Evolutionary conservation across 2,113 vertebrate genomes (phyloP).

Genomic region (Perca fluviatilis): DNA sequence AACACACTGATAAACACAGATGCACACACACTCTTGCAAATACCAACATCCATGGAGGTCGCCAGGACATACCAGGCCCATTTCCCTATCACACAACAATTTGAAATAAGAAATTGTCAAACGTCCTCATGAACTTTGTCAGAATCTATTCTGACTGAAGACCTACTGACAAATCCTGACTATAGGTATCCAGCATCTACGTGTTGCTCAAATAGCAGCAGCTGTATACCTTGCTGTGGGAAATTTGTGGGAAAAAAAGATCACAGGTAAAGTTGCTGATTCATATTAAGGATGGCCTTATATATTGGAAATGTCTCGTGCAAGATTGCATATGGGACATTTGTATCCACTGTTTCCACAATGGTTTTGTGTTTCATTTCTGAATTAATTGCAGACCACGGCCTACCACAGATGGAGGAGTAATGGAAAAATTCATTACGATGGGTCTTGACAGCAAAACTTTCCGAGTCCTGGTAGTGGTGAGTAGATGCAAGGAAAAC

Average conservation of each 20-base stretch:
- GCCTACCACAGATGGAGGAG: constrained; percentile 48
- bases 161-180: background rate
- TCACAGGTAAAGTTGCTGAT: constrained; percentile 7
- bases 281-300: background rate
- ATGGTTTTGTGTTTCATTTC: constrained; percentile 55
- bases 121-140: constrained; percentile 1
- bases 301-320: constrained; percentile 27
- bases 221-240: background rate
- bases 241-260: background rate
- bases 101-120: background rate
- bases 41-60: constrained; percentile 21
- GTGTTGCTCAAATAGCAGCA: background rate
- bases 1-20: constrained; percentile 38
- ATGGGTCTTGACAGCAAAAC: constrained; percentile 49
- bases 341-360: constrained; percentile 41
- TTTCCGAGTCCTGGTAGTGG: constrained; percentile 59
- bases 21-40: background rate
- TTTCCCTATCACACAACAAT: constrained; percentile 2
- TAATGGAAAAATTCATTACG: constrained; percentile 75
- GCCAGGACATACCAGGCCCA: background rate
- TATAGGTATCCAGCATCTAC: background rate
- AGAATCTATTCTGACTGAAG: background rate
- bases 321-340: constrained; percentile 7
- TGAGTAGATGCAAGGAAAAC: constrained; percentile 69
- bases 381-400: constrained; percentile 54